Conservation (phyloP, 2,888 invertebrate species). For the Meteorus cinctellus region DNA sequence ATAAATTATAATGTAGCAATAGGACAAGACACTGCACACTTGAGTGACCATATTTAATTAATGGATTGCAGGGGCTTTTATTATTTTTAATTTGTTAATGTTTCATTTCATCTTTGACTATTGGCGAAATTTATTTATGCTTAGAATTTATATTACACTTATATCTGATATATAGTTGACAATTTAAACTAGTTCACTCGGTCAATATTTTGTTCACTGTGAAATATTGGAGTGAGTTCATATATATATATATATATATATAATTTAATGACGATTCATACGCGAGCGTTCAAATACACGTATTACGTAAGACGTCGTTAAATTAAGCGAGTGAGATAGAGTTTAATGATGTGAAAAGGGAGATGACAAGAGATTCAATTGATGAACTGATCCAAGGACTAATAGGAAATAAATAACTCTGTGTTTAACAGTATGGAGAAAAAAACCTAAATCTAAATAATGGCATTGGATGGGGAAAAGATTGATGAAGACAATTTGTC, state of each 20-base stretch:
- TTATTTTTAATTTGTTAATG: neutral
- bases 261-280: slow-evolving; percentile 17
- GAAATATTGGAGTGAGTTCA: neutral
- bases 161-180: slow-evolving; percentile 2
- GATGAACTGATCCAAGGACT: neutral
- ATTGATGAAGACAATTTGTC: too few relatives aligned
- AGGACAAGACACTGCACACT: neutral
- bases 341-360: neutral
- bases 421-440: too few relatives aligned
- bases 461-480: too few relatives aligned
- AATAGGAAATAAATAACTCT: neutral
- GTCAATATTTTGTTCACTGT: slow-evolving; percentile 17
- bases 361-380: neutral
- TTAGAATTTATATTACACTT: neutral
- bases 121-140: neutral
- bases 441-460: too few relatives aligned
- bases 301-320: slow-evolving; percentile 20
- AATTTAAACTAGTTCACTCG: slow-evolving; percentile 22
- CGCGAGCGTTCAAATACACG: neutral
- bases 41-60: neutral
- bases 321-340: slow-evolving; percentile 3
- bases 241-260: neutral
- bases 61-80: neutral
- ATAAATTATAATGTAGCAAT: slow-evolving; percentile 13
- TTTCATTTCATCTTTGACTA: neutral